Evolutionary conservation across 2,888 invertebrate species (phyloP).

Genomic region (Phoenoteleia sp.): DNA sequence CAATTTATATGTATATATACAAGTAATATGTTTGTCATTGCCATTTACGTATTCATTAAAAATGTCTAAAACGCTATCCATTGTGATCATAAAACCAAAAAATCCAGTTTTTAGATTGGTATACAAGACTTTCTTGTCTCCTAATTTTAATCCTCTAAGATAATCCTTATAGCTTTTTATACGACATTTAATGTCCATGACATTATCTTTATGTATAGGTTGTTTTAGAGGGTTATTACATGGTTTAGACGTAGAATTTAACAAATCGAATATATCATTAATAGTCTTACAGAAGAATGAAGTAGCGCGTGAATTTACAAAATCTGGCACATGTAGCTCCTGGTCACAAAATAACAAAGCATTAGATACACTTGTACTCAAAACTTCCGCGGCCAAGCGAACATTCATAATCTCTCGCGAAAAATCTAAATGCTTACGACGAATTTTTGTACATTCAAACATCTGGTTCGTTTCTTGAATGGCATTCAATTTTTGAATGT

Average conservation of each 20-base stretch:
- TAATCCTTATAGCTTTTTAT: slow-evolving; percentile 31
- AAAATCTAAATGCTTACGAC: slow-evolving; percentile 51
- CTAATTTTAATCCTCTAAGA: slow-evolving; percentile 13
- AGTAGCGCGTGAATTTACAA: slow-evolving; percentile 37
- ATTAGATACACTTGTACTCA: slow-evolving; percentile 70
- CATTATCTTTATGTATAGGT: slow-evolving; percentile 25
- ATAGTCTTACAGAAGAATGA: slow-evolving; percentile 58
- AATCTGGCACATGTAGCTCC: not conserved
- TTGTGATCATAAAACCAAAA: slow-evolving; percentile 40
- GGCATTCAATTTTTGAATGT: slow-evolving; percentile 65
- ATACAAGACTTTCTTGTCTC: slow-evolving; percentile 8
- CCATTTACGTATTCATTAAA: slow-evolving; percentile 24
- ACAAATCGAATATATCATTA: slow-evolving; percentile 75
- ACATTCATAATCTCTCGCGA: slow-evolving; percentile 73
- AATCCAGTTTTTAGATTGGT: slow-evolving; percentile 50
- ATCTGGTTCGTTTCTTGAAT: slow-evolving; percentile 72
- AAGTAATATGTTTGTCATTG: too few relatives aligned
- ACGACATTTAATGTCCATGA: slow-evolving; percentile 26
- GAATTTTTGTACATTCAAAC: slow-evolving; percentile 72
- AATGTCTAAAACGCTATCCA: slow-evolving; percentile 28
- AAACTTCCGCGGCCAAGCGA: slow-evolving; percentile 68
- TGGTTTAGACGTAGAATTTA: slow-evolving; percentile 66
- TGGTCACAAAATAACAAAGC: slow-evolving; percentile 54
- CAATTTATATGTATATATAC: slow-evolving; percentile 62
- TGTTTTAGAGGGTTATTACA: slow-evolving; percentile 31